Evolutionary conservation across 2,797 vertebrate genomes (phyloP), one percentile per base, ranked within the genome.

Genomic region (Microctenopoma stevenorrisi): DNA sequence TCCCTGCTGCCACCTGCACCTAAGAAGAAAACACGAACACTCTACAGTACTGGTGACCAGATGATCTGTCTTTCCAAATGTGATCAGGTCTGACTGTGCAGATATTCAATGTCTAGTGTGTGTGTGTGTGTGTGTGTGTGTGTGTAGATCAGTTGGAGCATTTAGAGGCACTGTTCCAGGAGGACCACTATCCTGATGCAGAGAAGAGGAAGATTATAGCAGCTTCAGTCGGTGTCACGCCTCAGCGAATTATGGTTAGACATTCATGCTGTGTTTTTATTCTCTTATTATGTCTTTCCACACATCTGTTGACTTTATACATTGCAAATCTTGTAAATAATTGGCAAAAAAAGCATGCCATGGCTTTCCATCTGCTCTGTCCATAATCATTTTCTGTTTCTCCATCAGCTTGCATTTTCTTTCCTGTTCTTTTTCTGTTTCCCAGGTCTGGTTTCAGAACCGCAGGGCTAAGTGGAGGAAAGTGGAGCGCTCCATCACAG

Each of bases 361-460:
- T 15, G 33, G 12, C 37, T 30, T 47, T 48, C 28, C 46, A 11
- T 42, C 7, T 46, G 4, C 12, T 25, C 3, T 33, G 15, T 44
- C 38, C n/a, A 13, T 46, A 4, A 16, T 46, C 8, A 9, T 28
- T 2, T 10, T 18, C n/a, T 37, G 5, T 40, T 40, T 58, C 54
- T 42, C n/a, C n/a, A 25, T 30, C 37, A 18, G 4, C 25, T n/a
- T 52, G 11, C 6, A 14, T 51, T 28, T 40, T 30, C 10, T 5
- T 22, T 38, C 22, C 22, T 38, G 8, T n/a, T 48, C 16, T 48
- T 7, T 68, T 51, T 60, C 42, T 69, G 33, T 81, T 18, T 64
- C 13, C 16, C 74, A 99, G 98, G 96, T 99, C 30, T 99, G 98
- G 98, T 99, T 99, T 91, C 98, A 99, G 92, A 98, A 99, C 84